Evolutionary conservation across 2,113 vertebrate genomes (phyloP).

Genomic region (Nycticebus coucang): DNA sequence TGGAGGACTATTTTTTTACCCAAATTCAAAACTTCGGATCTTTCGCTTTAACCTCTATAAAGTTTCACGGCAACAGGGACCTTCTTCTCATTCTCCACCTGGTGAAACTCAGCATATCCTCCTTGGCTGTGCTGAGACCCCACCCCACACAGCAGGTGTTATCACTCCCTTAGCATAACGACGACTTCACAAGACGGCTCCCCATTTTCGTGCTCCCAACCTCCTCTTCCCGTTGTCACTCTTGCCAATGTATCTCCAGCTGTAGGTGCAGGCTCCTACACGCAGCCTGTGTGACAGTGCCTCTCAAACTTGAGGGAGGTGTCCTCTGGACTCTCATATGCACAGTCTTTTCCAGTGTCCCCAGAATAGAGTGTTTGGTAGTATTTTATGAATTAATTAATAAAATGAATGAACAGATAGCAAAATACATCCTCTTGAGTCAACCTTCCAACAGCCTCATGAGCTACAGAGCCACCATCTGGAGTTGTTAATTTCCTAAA

Average conservation of each 20-base stretch:
- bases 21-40: neutral
- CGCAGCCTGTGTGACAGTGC: accelerated
- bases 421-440: neutral
- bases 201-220: accelerated
- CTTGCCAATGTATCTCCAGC: too few relatives aligned
- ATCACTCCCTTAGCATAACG: accelerated
- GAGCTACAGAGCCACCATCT: neutral
- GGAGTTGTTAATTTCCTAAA: neutral
- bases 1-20: neutral
- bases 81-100: too few relatives aligned
- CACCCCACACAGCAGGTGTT: accelerated
- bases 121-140: neutral
- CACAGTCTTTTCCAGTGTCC: neutral
- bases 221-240: accelerated
- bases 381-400: neutral
- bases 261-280: neutral
- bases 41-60: neutral
- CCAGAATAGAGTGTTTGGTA: neutral
- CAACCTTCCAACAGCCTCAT: neutral
- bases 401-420: neutral
- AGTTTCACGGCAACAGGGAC: accelerated
- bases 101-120: too few relatives aligned
- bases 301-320: neutral
- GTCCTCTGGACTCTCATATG: neutral
- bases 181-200: neutral